Base-by-base conservation (phyloP, 2,888 invertebrate species). In the Lepidonotus clava region DNA sequence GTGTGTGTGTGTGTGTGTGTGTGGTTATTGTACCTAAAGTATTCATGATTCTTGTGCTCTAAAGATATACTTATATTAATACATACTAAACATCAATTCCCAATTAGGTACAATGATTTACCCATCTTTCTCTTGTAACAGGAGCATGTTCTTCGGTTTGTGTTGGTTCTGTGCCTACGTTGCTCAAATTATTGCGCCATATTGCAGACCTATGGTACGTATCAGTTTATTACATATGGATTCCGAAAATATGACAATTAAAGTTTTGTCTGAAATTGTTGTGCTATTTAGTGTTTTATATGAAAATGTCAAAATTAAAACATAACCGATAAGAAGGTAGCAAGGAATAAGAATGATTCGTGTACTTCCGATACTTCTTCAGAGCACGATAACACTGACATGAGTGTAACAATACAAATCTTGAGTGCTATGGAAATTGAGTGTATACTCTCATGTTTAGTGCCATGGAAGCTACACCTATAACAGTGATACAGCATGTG, bases 121-220 rank as follows among this genome's bases (percentile, higher is more conserved):
- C 8, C 46, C 28, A 66, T 66, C 28, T 66, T 6, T 14, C 24
- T 66, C 6, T 24, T 66, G 6, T 24, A 28, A 11, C 46, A 80
- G 80, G 80, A 80, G 80, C 28, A 51, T 80, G 80, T 80, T 46
- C 51, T 80, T 46, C 46, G 80, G 80, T n/a, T 4, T 80, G 1
- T 80, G 80, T 34, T 80, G 41, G 46, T 80, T 80, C 41, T 80
- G 41, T 18, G 80, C 80, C 8, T 51, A 46, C 34, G 21, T 51
- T 46, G 80, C 80, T 18, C 41, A 80, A 32, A 41, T 80, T 0
- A 80, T 80, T 46, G 80, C 80, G 24, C 80, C 80, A 8, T 80
- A 80, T 28, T 80, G 46, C 32, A n/a, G 80, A 18, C 80, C 80
- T 1, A 8, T 80, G 41, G 80, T 80, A 51, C 41, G 80, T 41